Evolutionary conservation across 2,888 invertebrate genomes (phyloP), one percentile per base, ranked within the genome.

Genomic region (Saturnia pavonia): DNA sequence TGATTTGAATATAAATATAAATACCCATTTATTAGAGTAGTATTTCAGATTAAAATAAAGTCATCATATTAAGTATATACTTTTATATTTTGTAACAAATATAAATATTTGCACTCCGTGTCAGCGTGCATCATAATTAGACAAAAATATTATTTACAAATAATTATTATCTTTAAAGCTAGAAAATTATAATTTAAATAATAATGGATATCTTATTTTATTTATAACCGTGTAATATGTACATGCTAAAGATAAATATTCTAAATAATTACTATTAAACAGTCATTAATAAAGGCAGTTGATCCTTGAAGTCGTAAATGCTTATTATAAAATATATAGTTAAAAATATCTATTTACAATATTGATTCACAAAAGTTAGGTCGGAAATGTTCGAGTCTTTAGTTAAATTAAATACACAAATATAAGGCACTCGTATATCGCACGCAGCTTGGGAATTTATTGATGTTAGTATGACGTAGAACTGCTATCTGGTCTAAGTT

Each of bases 401-500:
- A 74, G 72, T 34, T 68, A 66, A 78, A 78, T 80, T 78, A 81
- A 78, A 78, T 80, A 80, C 77, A 80, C 75, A 80, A 75, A 73
- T 74, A 74, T 85, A 90, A 90, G 89, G 90, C 90, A 90, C 91
- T 86, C 79, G 77, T 79, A 78, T 76, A 75, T 75, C 71, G 74
- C 75, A 76, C 73, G 76, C 72, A 71, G 71, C 76, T 77, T 72
- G 72, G 72, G 73, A 75, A 72, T 73, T 25, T 40, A 68, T 72
- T 71, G 57, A 69, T 69, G 78, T 85, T 80, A 94, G 79, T 94
- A 93, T 45, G 96, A 96, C 65, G 97, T 96, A 9, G 97, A 96
- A 80, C 96, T 96, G 85, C 97, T 97, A 76, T 97, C 97, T 25
- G 97, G 96, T 81, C 97, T 92, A 70, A 98, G 92, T 83, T 97